Evolutionary conservation across 2,113 vertebrate genomes (phyloP), one percentile per base, ranked within the genome.

Genomic region (Actenoides lindsayi): DNA sequence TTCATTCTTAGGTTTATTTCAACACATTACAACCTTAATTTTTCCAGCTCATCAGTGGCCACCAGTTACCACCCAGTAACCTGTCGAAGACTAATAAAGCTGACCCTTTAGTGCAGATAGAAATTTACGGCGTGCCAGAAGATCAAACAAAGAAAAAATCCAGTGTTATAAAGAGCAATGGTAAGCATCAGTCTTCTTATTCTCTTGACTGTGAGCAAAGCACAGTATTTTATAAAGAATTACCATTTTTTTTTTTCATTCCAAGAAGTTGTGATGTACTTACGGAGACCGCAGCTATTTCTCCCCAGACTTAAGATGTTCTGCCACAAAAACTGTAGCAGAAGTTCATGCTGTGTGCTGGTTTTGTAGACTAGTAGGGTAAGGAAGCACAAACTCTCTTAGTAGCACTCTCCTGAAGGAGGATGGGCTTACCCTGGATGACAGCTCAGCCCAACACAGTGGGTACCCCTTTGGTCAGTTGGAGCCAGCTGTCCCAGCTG

Each of bases 21-120:
- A 89, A 30, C 30, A 33, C 15, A 48, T n/a, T 74, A 16, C 15
- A 84, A 73, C 69, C 86, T 91, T 15, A 62, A 70, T 97, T 97
- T 97, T 97, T 93, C 16, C 95, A 99, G 99, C 96, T 99, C 60
- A 99, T 99, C 94, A 98, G 98, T 79, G 99, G 99, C 20, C 92
- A 98, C 53, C 98, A 98, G 82, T 69, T 98, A 94, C 97, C 98
- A 96, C 94, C 97, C 90, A 94, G 98, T 95, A 54, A 18, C 85
- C 16, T 87, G 25, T 97, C 96, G 10, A 97, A 92, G 54, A 96
- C 96, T 35, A 99, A 98, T 94, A 96, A 96, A 85, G 91, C 98
- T 73, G 97, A 99, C 75, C 97, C 97, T 11, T 81, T 97, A 54
- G 99, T 99, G 64, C 95, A 96, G 30, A 96, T 99, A 92, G 98